phyloP scores from a whole-genome alignment of 2,888 invertebrate genomes.

The Tinea semifulvella region DNA sequence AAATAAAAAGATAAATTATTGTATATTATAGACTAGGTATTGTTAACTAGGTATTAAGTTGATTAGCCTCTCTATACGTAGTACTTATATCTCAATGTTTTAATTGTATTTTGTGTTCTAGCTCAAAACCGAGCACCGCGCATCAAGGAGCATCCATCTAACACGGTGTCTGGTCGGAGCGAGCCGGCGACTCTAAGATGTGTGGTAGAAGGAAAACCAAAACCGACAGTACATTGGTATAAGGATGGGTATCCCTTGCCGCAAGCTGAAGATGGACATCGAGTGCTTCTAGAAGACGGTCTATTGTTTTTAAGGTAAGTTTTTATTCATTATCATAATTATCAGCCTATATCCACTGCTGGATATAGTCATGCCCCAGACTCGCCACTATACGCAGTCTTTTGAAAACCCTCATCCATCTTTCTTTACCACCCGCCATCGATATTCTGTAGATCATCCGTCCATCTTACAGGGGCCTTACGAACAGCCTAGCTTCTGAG shows the following conservation, averaged over 20 bases:
- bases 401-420: too few species aligned
- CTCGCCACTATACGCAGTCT: too few species aligned
- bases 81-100: too few species aligned
- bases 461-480: too few species aligned
- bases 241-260: conserved; percentile 85
- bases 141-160: conserved; percentile 97
- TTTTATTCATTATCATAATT: too few species aligned
- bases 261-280: conserved; percentile 86
- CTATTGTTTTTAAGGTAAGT: conserved; percentile 84
- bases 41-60: not conserved
- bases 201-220: conserved; percentile 93
- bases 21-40: not conserved
- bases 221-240: conserved; percentile 93
- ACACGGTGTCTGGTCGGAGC: conserved; percentile 94
- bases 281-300: conserved; percentile 90
- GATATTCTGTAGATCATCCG: too few species aligned
- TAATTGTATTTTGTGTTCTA: conserved; percentile 47
- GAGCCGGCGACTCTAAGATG: conserved; percentile 98
- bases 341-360: too few species aligned
- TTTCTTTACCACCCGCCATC: too few species aligned
- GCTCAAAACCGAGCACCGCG: conserved; percentile 90
- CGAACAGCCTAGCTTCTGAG: too few species aligned
- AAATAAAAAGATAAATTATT: too few species aligned
- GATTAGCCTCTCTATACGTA: not conserved
- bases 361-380: too few species aligned